phyloP scores from a whole-genome alignment of 1,140 invertebrate species.

The Scylla paramamosain region DNA sequence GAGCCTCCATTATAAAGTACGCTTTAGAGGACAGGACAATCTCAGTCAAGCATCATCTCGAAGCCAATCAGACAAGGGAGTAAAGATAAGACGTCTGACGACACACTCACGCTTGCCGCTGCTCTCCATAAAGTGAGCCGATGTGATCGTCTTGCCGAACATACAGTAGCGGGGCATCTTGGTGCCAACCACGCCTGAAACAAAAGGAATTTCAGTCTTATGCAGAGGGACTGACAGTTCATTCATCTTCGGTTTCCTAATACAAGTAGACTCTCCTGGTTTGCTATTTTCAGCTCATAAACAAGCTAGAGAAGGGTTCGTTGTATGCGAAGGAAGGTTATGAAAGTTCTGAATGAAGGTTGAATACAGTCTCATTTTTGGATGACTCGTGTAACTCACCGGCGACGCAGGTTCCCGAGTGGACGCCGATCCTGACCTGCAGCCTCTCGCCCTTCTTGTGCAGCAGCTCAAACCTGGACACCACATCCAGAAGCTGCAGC shows the following conservation, averaged over 20 bases:
- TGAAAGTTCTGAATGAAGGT: too few relatives aligned
- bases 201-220: background rate
- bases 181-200: constrained; percentile 71
- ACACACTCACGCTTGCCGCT: constrained; percentile 50
- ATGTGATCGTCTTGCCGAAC: constrained; percentile 71
- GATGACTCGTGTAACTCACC: constrained; percentile 47
- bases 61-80: too few relatives aligned
- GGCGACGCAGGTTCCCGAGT: constrained; percentile 81
- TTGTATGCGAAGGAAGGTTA: too few relatives aligned
- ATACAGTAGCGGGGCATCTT: constrained; percentile 73
- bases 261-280: too few relatives aligned
- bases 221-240: background rate
- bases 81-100: background rate
- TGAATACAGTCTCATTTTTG: too few relatives aligned
- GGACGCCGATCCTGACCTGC: constrained; percentile 84
- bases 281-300: too few relatives aligned
- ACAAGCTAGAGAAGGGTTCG: background rate
- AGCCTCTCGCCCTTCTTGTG: constrained; percentile 83
- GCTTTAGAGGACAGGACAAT: too few relatives aligned
- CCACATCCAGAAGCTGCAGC: constrained; percentile 83
- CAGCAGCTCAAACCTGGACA: constrained; percentile 82
- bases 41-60: too few relatives aligned
- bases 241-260: too few relatives aligned
- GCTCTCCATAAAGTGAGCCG: constrained; percentile 69
- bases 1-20: too few relatives aligned